Percentiles rank a stretch among this genome's conserved stretches.
Conservation (phyloP, 2,113 vertebrate genomes). For the Microcebus tavaratra region DNA sequence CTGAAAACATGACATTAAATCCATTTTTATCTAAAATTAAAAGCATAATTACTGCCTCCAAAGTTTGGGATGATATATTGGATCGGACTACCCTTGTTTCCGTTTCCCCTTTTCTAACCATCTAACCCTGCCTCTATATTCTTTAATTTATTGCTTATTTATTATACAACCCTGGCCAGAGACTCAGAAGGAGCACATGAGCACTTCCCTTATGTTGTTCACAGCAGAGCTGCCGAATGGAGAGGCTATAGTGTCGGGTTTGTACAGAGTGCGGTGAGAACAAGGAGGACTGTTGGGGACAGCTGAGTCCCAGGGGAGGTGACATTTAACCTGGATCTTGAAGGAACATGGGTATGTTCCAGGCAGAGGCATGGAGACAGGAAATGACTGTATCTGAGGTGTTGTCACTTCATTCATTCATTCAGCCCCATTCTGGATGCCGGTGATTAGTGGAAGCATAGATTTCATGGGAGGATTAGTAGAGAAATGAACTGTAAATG, state of each 20-base stretch:
- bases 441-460: neutral
- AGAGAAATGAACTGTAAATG: neutral
- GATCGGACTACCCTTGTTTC: neutral
- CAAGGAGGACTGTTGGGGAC: neutral
- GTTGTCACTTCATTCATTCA: neutral
- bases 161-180: neutral
- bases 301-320: neutral
- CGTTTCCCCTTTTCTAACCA: neutral
- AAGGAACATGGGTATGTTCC: neutral
- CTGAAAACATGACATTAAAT: neutral
- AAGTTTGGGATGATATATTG: neutral
- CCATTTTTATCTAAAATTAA: neutral
- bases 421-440: neutral
- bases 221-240: neutral
- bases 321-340: neutral
- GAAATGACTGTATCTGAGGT: neutral
- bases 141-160: neutral
- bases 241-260: no score
- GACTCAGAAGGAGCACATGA: neutral
- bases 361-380: neutral
- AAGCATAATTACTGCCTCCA: neutral
- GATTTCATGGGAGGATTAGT: neutral
- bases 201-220: no score
- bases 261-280: neutral
- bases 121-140: neutral